phyloP scores from a whole-genome alignment of 2,888 invertebrate genomes.

The Rutpela maculata region DNA sequence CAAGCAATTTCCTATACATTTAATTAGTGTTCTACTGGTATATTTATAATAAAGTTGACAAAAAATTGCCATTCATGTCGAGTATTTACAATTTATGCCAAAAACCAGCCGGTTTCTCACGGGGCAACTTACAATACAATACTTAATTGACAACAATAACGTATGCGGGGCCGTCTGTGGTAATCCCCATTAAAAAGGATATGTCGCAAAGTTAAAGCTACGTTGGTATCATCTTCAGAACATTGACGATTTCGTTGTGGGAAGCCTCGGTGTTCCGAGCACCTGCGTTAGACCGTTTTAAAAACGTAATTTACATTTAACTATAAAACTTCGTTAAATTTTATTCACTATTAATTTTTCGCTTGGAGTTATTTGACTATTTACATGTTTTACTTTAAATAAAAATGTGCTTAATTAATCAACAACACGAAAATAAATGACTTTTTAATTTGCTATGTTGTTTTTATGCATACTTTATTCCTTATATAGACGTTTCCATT shows the following conservation, averaged over 20 bases:
- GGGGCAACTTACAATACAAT: slow-evolving; percentile 4
- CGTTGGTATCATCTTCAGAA: slow-evolving; percentile 29
- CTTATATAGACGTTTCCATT: background rate
- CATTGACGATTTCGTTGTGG: slow-evolving; percentile 27
- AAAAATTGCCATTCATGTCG: background rate
- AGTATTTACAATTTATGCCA: slow-evolving; percentile 14
- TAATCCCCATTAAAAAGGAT: slow-evolving; percentile 23
- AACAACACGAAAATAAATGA: background rate
- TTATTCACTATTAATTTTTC: slow-evolving; percentile 14
- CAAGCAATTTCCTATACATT: too few species aligned
- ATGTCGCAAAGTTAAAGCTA: slow-evolving; percentile 27
- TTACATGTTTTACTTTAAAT: slow-evolving; percentile 1
- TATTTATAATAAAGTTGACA: background rate
- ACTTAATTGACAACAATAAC: slow-evolving; percentile 14
- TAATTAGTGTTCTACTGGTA: too few species aligned
- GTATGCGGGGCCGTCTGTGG: slow-evolving; percentile 33
- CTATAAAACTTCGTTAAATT: slow-evolving; percentile 34
- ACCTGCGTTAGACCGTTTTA: slow-evolving; percentile 34
- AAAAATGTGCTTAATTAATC: slow-evolving; percentile 1
- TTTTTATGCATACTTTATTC: background rate
- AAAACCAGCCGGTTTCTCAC: slow-evolving; percentile 24
- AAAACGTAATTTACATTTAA: slow-evolving; percentile 25
- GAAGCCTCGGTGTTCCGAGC: slow-evolving; percentile 14
- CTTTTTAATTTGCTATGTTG: background rate
- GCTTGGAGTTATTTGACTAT: background rate